These are phyloP conservation scores for Vultur gryphus DNA, from an alignment of 2,797 vertebrate species.

Conservation along the genomic window DNA sequence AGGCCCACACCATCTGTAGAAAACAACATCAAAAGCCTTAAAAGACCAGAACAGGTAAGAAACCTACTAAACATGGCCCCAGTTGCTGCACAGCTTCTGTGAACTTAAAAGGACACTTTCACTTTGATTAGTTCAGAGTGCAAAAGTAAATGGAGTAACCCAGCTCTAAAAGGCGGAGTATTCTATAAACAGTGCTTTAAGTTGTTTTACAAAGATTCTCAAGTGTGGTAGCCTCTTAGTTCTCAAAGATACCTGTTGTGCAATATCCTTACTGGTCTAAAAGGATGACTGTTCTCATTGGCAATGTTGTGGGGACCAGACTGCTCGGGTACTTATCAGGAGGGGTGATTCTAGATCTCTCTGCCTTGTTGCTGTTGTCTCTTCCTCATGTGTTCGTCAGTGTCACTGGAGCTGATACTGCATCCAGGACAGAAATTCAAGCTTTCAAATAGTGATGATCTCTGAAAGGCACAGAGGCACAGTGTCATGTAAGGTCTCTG, in stretches of 20 bases:
- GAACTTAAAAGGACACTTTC: neutral
- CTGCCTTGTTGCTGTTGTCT: neutral
- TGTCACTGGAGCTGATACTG: neutral
- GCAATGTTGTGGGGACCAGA: neutral
- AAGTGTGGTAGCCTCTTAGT: neutral
- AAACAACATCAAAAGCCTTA: neutral
- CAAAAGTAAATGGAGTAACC: neutral
- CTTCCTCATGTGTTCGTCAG: neutral
- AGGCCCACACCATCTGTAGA: neutral
- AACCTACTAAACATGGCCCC: neutral
- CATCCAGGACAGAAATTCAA: neutral
- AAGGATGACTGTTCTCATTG: neutral
- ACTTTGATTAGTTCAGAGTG: neutral
- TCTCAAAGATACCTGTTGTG: neutral
- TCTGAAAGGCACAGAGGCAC: neutral
- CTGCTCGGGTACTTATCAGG: accelerated
- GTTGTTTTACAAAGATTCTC: neutral
- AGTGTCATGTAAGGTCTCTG: neutral
- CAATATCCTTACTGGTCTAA: neutral
- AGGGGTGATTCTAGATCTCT: neutral
- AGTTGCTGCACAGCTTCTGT: neutral
- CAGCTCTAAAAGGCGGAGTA: neutral
- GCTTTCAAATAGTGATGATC: neutral
- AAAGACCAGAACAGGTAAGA: neutral
- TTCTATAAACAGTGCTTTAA: neutral